Evolutionary conservation across 1,140 invertebrate genomes (phyloP), one percentile per base, ranked within the genome.

Genomic region (Eumaeus atala): DNA sequence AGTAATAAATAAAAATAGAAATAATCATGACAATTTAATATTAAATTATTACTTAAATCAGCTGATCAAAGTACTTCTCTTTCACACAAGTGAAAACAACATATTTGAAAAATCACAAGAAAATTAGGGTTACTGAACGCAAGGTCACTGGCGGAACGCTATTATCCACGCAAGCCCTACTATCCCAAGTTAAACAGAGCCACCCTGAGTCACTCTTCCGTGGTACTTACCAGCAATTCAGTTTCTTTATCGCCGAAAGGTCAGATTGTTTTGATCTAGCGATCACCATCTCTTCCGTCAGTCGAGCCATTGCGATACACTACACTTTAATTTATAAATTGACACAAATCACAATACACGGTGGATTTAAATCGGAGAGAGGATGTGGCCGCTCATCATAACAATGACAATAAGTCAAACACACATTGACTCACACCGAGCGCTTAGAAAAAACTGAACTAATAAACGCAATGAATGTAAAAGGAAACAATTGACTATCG

Each of bases 271-370:
- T 94, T n/a, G 95, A 94, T 62, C 95, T 89, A 47, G 95, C 94
- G 74, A 96, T 92, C 67, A 97, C 93, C 94, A 96, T 96, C 87
- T 96, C 95, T 88, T 97, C 95, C 8, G 95, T 96, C 63, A 97
- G 85, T 51, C 91, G 92, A 62, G 94, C 92, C 92, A 95, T 95
- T 61, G 21, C 71, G 77, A 72, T 67, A 37, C 66, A 81, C 66
- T 61, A 56, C 70, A 74, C 67, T 65, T 59, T 37, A 66, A 69
- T 59, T 65, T 28, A 48, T 36, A 48, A 42, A 48, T 35, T n/a
- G 18, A 16, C 34, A 33, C 11, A 16, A 16, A 44, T 9, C 12
- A 53, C 38, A 44, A 14, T 34, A 16, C 21, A 47, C 40, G 14
- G 16, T 4, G 14, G 34, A 47, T 34, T 76, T 68, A 73, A 37